Percentiles rank a stretch among this genome's conserved stretches.
Evolutionary conservation across 2,888 invertebrate genomes (phyloP).

Genomic region (Linyphia triangularis): DNA sequence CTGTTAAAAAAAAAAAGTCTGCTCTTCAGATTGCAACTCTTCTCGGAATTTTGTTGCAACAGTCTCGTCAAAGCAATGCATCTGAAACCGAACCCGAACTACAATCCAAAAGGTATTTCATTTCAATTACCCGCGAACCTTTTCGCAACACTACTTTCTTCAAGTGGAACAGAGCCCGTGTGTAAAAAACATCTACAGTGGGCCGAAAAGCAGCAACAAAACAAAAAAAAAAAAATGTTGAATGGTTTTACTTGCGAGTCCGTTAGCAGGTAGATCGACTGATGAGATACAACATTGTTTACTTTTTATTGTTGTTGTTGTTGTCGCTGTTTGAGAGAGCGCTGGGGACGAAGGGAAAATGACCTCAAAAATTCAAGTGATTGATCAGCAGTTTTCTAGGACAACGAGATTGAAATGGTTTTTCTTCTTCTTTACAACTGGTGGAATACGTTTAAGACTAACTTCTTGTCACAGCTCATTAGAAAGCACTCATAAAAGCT

Average conservation of each 20-base stretch:
- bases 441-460: conserved; percentile 10
- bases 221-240: background rate
- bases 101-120: background rate
- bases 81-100: background rate
- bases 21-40: no score
- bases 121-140: background rate
- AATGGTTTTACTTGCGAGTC: background rate
- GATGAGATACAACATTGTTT: conserved; percentile 54
- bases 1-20: no score
- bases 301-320: conserved; percentile 40
- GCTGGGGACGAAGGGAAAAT: conserved; percentile 10
- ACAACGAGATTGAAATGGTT: conserved; percentile 33
- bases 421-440: conserved; percentile 9
- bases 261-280: background rate
- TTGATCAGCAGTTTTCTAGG: conserved; percentile 68
- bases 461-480: background rate
- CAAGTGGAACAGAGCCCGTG: background rate
- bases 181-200: background rate
- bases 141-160: background rate
- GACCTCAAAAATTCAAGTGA: conserved; percentile 66
- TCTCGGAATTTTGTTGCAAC: no score
- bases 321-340: background rate
- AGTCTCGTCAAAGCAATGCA: no score
- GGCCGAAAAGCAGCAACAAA: background rate
- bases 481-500: background rate